Evolutionary conservation across 2,113 vertebrate genomes (phyloP), one percentile per base, ranked within the genome.

Genomic region (Vulpes vulpes): DNA sequence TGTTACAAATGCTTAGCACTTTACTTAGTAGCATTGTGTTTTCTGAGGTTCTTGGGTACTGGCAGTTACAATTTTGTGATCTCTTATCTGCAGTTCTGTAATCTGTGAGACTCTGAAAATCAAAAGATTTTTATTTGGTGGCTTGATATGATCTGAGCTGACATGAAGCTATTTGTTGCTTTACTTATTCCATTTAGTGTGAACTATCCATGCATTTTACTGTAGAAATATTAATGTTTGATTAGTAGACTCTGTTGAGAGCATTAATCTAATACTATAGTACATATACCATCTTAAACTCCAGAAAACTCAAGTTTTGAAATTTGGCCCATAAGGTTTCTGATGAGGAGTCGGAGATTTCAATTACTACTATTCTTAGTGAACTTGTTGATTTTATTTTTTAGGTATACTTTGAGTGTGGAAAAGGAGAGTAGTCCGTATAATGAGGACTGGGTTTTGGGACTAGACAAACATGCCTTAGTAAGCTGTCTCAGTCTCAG

Each of bases 301-400:
- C 22, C 38, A 91, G 59, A 87, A 95, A 85, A 59, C 19, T 76
- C 11, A 60, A 12, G 27, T 97, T 95, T 86, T 95, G 71, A 97
- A 88, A 94, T 65, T 49, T 93, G 76, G 16, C 62, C 27, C 30
- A 79, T 3, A 80, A 17, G 1, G 38, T 86, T 96, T 98, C 32
- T 67, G 20, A 62, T 65, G 55, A 79, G 64, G 53, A 83, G 38
- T 96, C 90, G 11, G 71, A 89, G 35, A 74, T 90, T 49, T 78
- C 0, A 43, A 8, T 43, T 67, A 30, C 92, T 96, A 76, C 57
- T 94, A 3, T n/a, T 91, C 15, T 35, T 97, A 35, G 20, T 92
- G 60, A 94, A 94, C 62, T 84, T 67, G 7, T 83, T 74, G 5
- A n/a, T 91, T 89, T 95, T 74, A n/a, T 73, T 94, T 95, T 23